Evolutionary conservation across 2,113 vertebrate genomes (phyloP).

Genomic region (Erinaceus europaeus): DNA sequence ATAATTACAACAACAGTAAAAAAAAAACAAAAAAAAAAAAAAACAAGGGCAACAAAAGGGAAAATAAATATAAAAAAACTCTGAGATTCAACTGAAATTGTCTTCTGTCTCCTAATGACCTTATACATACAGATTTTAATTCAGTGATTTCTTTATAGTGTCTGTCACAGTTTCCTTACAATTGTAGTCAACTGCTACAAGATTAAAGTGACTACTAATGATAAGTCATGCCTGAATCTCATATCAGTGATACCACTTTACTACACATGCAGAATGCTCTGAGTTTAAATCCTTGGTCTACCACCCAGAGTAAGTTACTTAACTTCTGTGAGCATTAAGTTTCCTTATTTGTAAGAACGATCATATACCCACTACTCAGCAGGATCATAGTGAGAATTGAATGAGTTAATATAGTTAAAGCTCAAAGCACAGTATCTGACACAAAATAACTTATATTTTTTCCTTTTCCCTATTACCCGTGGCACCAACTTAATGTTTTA

Average conservation of each 20-base stretch:
- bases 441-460: conserved; percentile 39
- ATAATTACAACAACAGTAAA: too few species aligned
- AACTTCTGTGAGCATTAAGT: too few species aligned
- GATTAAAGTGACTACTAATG: conserved; percentile 6
- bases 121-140: neutral
- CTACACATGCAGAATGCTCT: conserved; percentile 26
- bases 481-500: conserved; percentile 26
- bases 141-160: neutral
- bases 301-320: neutral
- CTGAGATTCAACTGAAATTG: neutral
- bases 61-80: too few species aligned
- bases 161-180: neutral
- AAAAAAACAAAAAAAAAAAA: too few species aligned
- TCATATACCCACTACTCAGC: neutral
- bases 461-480: neutral
- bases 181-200: conserved; percentile 22
- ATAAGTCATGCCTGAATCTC: conserved; percentile 1
- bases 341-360: conserved; percentile 44
- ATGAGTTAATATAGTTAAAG: conserved; percentile 43
- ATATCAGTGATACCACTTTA: neutral
- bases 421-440: conserved; percentile 43
- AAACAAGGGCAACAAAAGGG: too few species aligned
- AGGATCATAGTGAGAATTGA: conserved; percentile 21
- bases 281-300: conserved; percentile 40
- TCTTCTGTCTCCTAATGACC: neutral